A percentile compares a stretch with the other conserved stretches of the same genome.
phyloP scores from a whole-genome alignment of 2,113 vertebrate genomes.

The Cottus gobio region DNA sequence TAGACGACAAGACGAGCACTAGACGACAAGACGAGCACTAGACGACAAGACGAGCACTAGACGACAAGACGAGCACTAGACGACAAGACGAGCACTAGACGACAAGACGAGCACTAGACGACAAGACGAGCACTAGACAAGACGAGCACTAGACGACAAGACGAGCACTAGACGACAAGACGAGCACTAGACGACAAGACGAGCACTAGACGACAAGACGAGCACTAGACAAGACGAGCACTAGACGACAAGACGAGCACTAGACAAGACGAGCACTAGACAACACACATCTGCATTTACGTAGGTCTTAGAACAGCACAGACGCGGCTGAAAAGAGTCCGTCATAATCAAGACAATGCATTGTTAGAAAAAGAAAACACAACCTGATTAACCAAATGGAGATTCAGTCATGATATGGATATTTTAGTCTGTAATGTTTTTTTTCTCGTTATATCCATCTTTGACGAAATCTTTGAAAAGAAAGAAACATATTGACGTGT shows the following conservation, averaged over 20 bases:
- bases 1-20: background rate
- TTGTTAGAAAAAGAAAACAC: background rate
- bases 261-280: too few relatives aligned
- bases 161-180: background rate
- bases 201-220: background rate
- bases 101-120: background rate
- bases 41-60: background rate
- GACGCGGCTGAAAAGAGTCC: background rate
- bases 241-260: background rate
- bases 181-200: background rate
- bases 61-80: background rate
- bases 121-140: too few relatives aligned
- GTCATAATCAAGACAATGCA: conserved; percentile 46
- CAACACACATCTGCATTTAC: background rate
- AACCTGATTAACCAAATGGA: background rate
- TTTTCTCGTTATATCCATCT: background rate
- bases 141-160: too few relatives aligned
- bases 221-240: background rate
- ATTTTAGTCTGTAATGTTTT: background rate
- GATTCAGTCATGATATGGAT: background rate
- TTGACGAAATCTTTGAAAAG: conserved; percentile 10
- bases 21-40: background rate
- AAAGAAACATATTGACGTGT: background rate
- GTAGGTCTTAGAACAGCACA: conserved; percentile 7
- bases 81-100: background rate